Percentiles rank a stretch among this genome's conserved stretches.
phyloP scores from a whole-genome alignment of 2,113 vertebrate species.

The Mystacornis crossleyi region DNA sequence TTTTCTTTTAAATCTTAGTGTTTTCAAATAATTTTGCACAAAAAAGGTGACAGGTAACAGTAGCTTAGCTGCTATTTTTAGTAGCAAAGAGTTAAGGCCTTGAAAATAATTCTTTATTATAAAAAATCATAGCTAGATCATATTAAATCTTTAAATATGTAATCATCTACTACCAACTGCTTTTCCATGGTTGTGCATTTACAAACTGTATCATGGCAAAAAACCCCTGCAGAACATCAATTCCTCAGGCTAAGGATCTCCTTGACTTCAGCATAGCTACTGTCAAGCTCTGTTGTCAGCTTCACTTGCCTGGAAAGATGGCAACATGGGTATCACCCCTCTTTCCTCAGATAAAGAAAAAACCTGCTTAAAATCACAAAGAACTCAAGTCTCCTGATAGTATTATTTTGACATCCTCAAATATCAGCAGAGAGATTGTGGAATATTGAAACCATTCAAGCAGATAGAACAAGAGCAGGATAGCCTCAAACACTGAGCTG shows the following conservation, averaged over 20 bases:
- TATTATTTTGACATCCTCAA: background rate
- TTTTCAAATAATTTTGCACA: background rate
- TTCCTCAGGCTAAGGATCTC: background rate
- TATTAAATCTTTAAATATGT: background rate
- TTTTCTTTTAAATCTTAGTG: background rate
- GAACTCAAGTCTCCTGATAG: background rate
- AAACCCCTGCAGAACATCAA: background rate
- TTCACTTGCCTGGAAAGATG: background rate
- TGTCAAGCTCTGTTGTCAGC: background rate
- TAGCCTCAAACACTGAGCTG: background rate
- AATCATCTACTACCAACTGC: background rate
- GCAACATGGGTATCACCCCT: background rate
- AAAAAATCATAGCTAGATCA: background rate
- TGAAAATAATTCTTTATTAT: background rate
- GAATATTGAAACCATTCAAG: background rate
- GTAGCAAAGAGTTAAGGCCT: background rate
- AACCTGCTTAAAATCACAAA: background rate
- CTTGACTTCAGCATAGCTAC: background rate
- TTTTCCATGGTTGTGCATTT: rapidly evolving
- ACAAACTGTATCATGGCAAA: background rate
- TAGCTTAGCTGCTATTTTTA: background rate
- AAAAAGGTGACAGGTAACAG: background rate
- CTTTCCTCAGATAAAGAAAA: background rate
- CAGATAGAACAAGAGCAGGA: background rate
- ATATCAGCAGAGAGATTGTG: background rate